Evolutionary conservation across 2,888 invertebrate species (phyloP), one percentile per base, ranked within the genome.

Genomic region (Pogonocherus hispidulus): DNA sequence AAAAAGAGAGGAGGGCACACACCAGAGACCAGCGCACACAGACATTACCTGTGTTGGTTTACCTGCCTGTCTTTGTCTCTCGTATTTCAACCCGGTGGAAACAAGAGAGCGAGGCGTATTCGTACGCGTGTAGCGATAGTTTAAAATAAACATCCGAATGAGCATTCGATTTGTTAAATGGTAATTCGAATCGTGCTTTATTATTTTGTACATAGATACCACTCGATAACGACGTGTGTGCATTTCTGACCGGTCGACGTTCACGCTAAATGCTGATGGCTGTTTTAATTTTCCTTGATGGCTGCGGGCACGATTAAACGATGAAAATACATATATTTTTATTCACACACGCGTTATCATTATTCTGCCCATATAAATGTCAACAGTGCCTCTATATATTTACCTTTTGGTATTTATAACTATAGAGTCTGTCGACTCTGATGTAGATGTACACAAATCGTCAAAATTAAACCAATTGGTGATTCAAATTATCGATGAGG

Each of bases 101-200:
- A 44, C 23, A 6, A 22, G 3, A 27, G 22, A 22, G 20, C 8
- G 22, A 18, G 55, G 11, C 18, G 35, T 6, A 37, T 16, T 23
- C 23, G 9, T 57, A 14, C 23, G 44, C 23, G 44, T 9, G 20
- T 6, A 20, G 23, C 14, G 3, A 9, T 6, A 44, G 57, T 22
- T 23, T 57, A 46, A 57, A 44, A 23, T 46, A 57, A 44, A 57
- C 22, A 23, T 57, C 57, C 20, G 57, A 41, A 23, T 46, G 44
- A 46, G 44, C 57, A 46, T 57, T 57, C 44, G 57, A 57, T 57
- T 57, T 57, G 57, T 57, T 57, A 57, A 46, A 57, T 57, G 57
- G 44, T 57, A 57, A 57, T 57, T 57, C 44, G 22, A 44, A 44
- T 57, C 44, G 57, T 57, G 57, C 44, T 41, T 44, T 23, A 46